Conservation (phyloP, 1,140 invertebrate genomes). For the Papilio polytes region DNA sequence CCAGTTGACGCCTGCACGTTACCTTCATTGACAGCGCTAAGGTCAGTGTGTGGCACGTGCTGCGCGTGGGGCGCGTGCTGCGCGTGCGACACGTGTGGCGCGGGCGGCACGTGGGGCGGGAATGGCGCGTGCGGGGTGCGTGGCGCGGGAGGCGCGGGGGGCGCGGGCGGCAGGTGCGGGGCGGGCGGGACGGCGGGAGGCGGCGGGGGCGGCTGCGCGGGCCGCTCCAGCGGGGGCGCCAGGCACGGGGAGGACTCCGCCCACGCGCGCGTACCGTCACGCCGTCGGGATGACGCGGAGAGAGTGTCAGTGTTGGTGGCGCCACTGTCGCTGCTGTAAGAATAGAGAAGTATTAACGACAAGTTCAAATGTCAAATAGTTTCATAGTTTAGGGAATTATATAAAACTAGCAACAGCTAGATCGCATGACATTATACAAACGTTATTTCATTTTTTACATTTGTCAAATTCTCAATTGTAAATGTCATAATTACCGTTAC, state of each 20-base stretch:
- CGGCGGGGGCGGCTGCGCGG: conserved; percentile 54
- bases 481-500: too few relatives aligned
- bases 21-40: conserved; percentile 82
- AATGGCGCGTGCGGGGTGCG: conserved; percentile 39
- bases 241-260: conserved; percentile 61
- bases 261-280: conserved; percentile 56
- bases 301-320: conserved; percentile 9
- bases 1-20: conserved; percentile 66
- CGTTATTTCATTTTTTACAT: too few relatives aligned
- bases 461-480: too few relatives aligned
- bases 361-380: not conserved
- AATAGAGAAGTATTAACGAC: not conserved
- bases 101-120: conserved; percentile 53
- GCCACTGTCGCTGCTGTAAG: conserved; percentile 65
- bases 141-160: conserved; percentile 47
- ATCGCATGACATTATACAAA: too few relatives aligned
- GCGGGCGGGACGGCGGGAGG: conserved; percentile 49
- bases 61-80: conserved; percentile 34
- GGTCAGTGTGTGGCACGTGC: conserved; percentile 59
- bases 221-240: conserved; percentile 52
- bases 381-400: not conserved
- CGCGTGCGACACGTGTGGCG: conserved; percentile 43
- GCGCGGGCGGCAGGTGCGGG: conserved; percentile 53
- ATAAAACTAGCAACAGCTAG: not conserved
- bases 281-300: conserved; percentile 42